Conservation (phyloP, 2,113 vertebrate genomes). For the Microtus pennsylvanicus region DNA sequence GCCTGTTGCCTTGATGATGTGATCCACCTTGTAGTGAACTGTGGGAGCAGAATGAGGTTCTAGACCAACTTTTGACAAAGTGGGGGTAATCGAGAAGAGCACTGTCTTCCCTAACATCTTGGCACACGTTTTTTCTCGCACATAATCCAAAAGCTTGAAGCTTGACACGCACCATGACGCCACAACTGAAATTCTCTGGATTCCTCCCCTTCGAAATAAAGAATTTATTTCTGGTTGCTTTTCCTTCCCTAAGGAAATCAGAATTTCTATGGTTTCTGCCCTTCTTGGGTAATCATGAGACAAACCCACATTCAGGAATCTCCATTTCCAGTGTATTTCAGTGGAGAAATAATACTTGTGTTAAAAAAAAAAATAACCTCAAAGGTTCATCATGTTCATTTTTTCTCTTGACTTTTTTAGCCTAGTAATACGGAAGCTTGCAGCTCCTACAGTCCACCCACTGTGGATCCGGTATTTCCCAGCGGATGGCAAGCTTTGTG, state of each 20-base stretch:
- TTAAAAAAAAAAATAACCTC: background rate
- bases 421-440: background rate
- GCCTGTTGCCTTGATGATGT: background rate
- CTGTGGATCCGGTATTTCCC: background rate
- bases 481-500: background rate
- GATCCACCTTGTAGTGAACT: background rate
- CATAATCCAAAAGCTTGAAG: background rate
- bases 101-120: background rate
- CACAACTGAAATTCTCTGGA: background rate
- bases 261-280: background rate
- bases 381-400: background rate
- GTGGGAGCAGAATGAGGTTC: background rate
- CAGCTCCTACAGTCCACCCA: background rate
- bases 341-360: background rate
- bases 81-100: background rate
- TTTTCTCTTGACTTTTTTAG: background rate
- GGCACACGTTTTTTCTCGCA: background rate
- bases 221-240: background rate
- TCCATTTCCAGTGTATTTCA: background rate
- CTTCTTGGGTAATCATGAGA: background rate
- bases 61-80: background rate
- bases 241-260: background rate
- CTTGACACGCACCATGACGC: background rate
- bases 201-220: background rate
- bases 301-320: background rate